These are phyloP conservation scores for Eunapius fragilis DNA, from an alignment of 37 sponge, comb jelly and placozoan genomes.

Conservation along the genomic window DNA sequence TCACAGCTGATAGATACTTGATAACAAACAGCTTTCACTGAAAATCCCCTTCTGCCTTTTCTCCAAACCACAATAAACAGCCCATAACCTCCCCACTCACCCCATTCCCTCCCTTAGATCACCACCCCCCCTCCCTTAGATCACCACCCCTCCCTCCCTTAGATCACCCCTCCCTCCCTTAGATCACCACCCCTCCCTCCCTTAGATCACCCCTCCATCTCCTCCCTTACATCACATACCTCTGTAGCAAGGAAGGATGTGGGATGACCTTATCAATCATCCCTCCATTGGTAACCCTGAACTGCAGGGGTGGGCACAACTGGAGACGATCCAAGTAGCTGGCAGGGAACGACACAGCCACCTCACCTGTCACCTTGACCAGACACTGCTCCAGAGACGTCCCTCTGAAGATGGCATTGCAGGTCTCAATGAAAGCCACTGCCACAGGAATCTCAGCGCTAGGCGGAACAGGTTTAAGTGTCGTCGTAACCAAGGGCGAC, in stretches of 20 bases:
- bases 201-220: too few species aligned
- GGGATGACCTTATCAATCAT: slow-evolving; percentile 30
- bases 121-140: too few species aligned
- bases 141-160: too few species aligned
- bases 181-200: too few species aligned
- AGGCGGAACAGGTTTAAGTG: neutral
- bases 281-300: slow-evolving; percentile 12
- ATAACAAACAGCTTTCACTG: neutral
- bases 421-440: slow-evolving; percentile 72
- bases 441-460: slow-evolving; percentile 56
- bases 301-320: slow-evolving; percentile 25
- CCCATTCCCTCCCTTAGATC: slow-evolving; percentile 12
- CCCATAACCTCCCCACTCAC: neutral
- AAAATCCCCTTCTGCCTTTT: neutral
- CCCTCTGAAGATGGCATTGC: slow-evolving; percentile 81
- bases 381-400: slow-evolving; percentile 37
- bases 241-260: slow-evolving; percentile 39
- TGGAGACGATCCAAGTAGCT: slow-evolving; percentile 16
- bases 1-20: neutral
- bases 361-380: slow-evolving; percentile 77
- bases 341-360: slow-evolving; percentile 79
- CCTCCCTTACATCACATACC: slow-evolving; percentile 40
- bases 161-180: too few species aligned
- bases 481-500: neutral
- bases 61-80: neutral